Evolutionary conservation across 2,888 invertebrate species (phyloP).

Genomic region (Melieria omissa): DNA sequence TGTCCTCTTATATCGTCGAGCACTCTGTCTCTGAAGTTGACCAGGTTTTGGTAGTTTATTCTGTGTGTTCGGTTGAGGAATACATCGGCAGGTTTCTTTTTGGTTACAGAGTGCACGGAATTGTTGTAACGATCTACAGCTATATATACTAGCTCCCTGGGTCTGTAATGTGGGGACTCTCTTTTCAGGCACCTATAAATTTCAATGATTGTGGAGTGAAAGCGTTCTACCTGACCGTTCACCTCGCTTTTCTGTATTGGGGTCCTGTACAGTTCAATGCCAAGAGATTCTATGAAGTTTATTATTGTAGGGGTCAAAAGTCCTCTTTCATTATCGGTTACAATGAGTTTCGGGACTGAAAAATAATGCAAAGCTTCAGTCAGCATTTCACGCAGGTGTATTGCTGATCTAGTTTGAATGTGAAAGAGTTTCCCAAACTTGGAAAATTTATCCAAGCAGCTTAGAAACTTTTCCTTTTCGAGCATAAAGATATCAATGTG

Average conservation of each 20-base stretch:
- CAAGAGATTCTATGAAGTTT: conserved; percentile 23
- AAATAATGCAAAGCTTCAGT: too few species aligned
- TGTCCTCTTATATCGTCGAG: too few species aligned
- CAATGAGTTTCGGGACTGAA: conserved; percentile 34
- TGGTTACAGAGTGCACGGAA: conserved; percentile 40
- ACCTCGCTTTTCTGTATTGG: conserved; percentile 41
- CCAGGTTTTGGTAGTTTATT: too few species aligned
- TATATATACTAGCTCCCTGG: conserved; percentile 33
- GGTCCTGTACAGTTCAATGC: conserved; percentile 35
- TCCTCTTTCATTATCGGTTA: conserved; percentile 40
- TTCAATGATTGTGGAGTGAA: conserved; percentile 41
- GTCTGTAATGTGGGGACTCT: conserved; percentile 19
- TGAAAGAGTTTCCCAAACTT: too few species aligned
- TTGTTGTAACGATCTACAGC: conserved; percentile 45
- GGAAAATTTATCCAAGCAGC: too few species aligned
- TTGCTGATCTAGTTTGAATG: too few species aligned
- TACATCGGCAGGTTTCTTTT: conserved; percentile 36
- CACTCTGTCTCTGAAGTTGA: too few species aligned
- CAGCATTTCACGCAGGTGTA: too few species aligned
- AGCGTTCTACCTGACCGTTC: conserved; percentile 40
- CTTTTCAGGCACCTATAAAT: conserved; percentile 41
- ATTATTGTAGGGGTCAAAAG: conserved; percentile 35
- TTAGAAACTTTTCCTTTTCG: too few species aligned
- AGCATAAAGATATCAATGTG: too few species aligned
- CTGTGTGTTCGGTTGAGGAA: too few species aligned